Percentiles rank a stretch among this genome's conserved stretches.
Conservation (phyloP, 64 coral and sea anemone species). For the Porites lutea region DNA sequence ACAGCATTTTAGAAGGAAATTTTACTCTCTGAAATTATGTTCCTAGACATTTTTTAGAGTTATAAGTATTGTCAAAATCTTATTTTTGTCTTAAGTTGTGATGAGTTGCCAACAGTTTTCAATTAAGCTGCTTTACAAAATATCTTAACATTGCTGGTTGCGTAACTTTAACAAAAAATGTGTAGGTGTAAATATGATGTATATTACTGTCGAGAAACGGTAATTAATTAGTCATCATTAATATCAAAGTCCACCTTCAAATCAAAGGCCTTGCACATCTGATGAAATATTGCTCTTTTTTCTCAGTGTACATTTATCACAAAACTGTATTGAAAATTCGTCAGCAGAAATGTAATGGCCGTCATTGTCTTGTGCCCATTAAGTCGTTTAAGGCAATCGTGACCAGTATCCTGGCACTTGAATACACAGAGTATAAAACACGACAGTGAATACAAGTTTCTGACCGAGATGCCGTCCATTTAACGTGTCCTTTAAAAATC, state of each 20-base stretch:
- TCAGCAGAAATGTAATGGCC: background rate
- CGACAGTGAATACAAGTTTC: no score
- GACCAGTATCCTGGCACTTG: constrained; percentile 29
- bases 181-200: no score
- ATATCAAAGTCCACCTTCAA: background rate
- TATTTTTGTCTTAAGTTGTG: no score
- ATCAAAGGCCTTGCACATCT: background rate
- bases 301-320: background rate
- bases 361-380: constrained; percentile 23
- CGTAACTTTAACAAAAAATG: no score
- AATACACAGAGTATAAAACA: constrained; percentile 23
- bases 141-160: no score
- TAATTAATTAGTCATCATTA: background rate
- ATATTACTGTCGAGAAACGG: no score
- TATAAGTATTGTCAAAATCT: no score
- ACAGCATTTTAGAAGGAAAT: no score
- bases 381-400: background rate
- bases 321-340: background rate
- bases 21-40: no score
- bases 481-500: background rate
- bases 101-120: no score
- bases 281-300: constrained; percentile 40
- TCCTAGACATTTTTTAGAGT: no score
- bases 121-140: no score
- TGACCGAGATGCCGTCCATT: background rate